Evolutionary conservation across 2,113 vertebrate genomes (phyloP), one percentile per base, ranked within the genome.

Genomic region (Lipophrys pholis): DNA sequence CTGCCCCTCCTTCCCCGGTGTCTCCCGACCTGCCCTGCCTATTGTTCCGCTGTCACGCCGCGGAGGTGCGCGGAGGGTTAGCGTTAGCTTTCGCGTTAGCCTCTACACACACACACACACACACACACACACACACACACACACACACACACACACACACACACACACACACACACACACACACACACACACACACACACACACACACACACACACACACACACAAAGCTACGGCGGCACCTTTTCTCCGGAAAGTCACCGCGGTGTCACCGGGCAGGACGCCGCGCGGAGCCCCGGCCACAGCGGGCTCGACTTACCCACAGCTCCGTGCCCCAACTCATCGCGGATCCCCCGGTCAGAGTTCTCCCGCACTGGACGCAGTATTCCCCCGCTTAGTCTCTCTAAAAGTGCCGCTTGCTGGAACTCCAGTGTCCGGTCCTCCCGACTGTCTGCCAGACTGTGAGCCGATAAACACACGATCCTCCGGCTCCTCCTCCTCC

Each of bases 321-420:
- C 21, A 93, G 88, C 81, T 93, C 90, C 81, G 91, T 93, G 85
- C 91, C 91, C 91, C 91, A 93, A 90, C 81, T 91, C 91, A 93
- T 93, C 6, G 80, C 74, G 87, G 83, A 79, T 42, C 70, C 76
- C 73, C 21, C 73, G 61, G 51, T 55, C 3, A 66, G 75, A 84
- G 55, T 91, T 89, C 49, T 73, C 82, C 88, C 78, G 79, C 79
- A 66, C 45, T 73, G 71, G 86, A 90, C 56, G 41, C 73, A 81
- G 81, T 85, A 72, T 73, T 81, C 83, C 69, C 66, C 85, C 55
- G 78, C 65, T 84, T 11, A 17, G 76, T 43, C 53, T 68, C 69
- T 83, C 78, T 2, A 38, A 84, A 65, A 30, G 21, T 30, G 4
- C 78, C 77, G 82, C 87, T 30, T 74, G 68, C 81, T 58, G 85